A percentile compares a stretch with the other conserved stretches of the same genome.
phyloP scores from a whole-genome alignment of 2,888 invertebrate species.

The Bimastos eiseni region DNA sequence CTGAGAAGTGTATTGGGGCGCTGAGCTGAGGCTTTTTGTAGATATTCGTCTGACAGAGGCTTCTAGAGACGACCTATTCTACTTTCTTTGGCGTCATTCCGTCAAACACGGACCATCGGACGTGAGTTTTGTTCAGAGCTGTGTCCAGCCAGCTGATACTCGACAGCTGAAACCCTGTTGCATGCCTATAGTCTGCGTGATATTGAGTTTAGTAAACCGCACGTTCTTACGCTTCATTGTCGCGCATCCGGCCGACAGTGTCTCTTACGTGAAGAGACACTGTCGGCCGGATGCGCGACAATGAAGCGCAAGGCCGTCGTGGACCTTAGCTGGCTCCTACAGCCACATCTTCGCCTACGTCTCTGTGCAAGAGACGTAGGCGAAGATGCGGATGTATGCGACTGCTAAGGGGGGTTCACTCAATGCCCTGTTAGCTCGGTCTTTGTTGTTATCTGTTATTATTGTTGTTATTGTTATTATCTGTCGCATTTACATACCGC shows the following conservation, averaged over 20 bases:
- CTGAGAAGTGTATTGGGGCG: background rate
- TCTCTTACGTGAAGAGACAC: slow-evolving; percentile 20
- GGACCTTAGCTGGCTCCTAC: background rate
- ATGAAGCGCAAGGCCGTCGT: background rate
- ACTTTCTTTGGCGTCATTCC: background rate
- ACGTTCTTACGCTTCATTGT: background rate
- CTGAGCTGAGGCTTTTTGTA: background rate
- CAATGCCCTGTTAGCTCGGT: background rate
- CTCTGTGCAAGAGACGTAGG: background rate
- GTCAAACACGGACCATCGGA: background rate
- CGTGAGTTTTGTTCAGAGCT: background rate
- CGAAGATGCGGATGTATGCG: background rate
- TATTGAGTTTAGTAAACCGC: background rate
- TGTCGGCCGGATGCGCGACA: background rate
- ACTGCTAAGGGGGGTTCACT: background rate
- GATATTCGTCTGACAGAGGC: background rate
- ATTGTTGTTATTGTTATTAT: background rate
- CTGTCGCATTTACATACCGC: background rate
- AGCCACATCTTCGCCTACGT: background rate
- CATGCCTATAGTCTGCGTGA: background rate
- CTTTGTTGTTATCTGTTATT: background rate
- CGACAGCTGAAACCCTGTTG: background rate
- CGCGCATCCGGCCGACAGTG: background rate
- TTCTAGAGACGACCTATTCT: background rate
- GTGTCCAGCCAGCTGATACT: background rate